Base-by-base conservation (phyloP, 2,113 vertebrate genomes). In the Trichomycterus rosablanca region DNA sequence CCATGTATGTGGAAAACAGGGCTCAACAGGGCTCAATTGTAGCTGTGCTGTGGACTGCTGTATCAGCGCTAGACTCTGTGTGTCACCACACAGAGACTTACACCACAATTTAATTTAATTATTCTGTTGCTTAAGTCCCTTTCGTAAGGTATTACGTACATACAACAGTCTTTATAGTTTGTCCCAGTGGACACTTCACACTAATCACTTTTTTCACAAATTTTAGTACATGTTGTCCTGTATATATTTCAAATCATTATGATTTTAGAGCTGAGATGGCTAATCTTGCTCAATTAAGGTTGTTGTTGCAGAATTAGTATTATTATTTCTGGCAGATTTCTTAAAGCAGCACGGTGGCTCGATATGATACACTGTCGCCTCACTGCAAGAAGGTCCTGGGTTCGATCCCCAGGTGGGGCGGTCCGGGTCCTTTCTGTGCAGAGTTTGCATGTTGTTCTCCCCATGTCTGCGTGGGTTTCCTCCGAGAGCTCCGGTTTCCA, bases 11-110 rank as follows among this genome's bases (percentile, higher is more conserved):
- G 77, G 32, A 40, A 42, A 63, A 60, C 76, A 14, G 76, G 78
- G n/a, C n/a, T n/a, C n/a, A n/a, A n/a, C n/a, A n/a, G n/a, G 74
- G 76, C 70, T 70, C 80, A 82, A 86, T 88, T 87, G 84, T 78
- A 85, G 80, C 77, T 66, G 57, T 63, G 53, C 63, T 71, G 68
- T 35, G 30, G 68, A 42, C 48, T 56, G 78, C 83, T 83, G 81
- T 68, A 78, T 86, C 84, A 87, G 86, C 83, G 70, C 50, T 61
- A 74, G 73, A 18, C 59, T 40, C 43, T 74, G 76, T 77, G 70
- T 67, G 52, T 65, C 63, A 77, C 58, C 49, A 58, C 61, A 58
- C 14, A 26, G 42, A 52, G 48, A 34, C 46, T 32, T 67, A 20
- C 22, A 39, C 48, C 45, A 67, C 53, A 59, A 16, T 49, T 52